These are phyloP conservation scores for Drosophila acutilabella DNA, from an alignment of 2,888 invertebrate species.

Conservation along the genomic window DNA sequence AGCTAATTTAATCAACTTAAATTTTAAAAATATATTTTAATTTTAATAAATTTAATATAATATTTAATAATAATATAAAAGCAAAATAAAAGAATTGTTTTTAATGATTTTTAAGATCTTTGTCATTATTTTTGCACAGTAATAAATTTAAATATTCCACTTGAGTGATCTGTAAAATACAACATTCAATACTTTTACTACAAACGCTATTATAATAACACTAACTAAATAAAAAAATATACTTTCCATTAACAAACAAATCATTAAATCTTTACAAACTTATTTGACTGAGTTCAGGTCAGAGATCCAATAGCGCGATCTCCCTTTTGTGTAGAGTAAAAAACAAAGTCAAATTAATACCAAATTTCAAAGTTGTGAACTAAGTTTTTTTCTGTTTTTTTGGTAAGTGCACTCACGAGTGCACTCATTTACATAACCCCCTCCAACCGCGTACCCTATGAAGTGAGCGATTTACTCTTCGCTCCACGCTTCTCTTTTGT, in stretches of 20 bases:
- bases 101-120: too few species aligned
- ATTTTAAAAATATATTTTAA: too few species aligned
- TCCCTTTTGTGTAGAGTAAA: constrained; percentile 9
- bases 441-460: background rate
- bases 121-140: too few species aligned
- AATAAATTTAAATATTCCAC: too few species aligned
- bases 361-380: constrained; percentile 48
- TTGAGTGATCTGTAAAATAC: too few species aligned
- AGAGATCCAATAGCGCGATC: background rate
- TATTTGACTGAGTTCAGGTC: background rate
- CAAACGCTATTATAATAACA: too few species aligned
- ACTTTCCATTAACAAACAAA: background rate
- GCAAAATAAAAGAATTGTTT: too few species aligned
- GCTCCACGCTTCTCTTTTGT: background rate
- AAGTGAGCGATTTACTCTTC: background rate
- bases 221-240: too few species aligned
- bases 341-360: constrained; percentile 33
- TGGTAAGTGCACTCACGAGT: constrained; percentile 66
- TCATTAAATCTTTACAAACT: background rate
- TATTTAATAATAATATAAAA: too few species aligned
- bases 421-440: constrained; percentile 66
- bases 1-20: too few species aligned
- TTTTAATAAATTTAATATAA: too few species aligned
- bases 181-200: too few species aligned
- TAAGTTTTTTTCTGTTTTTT: constrained; percentile 39